A percentile compares a stretch with the other conserved stretches of the same genome.
These are phyloP conservation scores for Otis tarda DNA, from an alignment of 2,113 vertebrate species.

Conservation along the genomic window DNA sequence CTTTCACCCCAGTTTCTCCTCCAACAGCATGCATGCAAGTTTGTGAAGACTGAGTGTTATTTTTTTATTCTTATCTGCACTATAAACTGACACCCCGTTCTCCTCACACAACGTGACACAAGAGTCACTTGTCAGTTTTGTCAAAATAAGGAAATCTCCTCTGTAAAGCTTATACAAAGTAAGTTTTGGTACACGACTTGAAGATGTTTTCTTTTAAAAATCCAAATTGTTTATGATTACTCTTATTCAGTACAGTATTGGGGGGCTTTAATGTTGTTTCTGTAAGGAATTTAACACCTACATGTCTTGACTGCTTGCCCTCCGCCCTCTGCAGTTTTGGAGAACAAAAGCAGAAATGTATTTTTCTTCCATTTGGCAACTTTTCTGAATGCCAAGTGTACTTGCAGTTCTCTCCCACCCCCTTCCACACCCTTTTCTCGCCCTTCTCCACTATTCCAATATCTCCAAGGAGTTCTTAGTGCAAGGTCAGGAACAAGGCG, in stretches of 20 bases:
- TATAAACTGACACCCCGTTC: neutral
- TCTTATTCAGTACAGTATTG: neutral
- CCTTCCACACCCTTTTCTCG: conserved; percentile 36
- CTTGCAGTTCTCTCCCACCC: conserved; percentile 29
- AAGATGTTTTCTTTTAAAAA: neutral
- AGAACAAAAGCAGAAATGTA: conserved; percentile 22
- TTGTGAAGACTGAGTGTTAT: rapidly evolving
- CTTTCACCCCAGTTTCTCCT: neutral
- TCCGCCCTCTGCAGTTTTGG: neutral
- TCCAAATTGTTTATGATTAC: rapidly evolving
- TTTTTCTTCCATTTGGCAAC: conserved; percentile 5
- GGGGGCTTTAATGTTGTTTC: neutral
- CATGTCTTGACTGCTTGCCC: neutral
- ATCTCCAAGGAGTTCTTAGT: neutral
- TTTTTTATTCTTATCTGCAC: neutral
- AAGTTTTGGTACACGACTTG: neutral
- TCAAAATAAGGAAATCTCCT: neutral
- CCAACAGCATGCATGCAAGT: too few relatives aligned
- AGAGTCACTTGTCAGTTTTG: rapidly evolving
- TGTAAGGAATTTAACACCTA: conserved; percentile 32
- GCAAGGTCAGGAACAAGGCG: neutral
- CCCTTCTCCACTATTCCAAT: neutral
- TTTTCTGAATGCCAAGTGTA: conserved; percentile 13
- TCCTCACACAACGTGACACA: rapidly evolving
- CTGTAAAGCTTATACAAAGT: neutral